phyloP scores from a whole-genome alignment of 2,113 vertebrate genomes.

The Entomyzon cyanotis region DNA sequence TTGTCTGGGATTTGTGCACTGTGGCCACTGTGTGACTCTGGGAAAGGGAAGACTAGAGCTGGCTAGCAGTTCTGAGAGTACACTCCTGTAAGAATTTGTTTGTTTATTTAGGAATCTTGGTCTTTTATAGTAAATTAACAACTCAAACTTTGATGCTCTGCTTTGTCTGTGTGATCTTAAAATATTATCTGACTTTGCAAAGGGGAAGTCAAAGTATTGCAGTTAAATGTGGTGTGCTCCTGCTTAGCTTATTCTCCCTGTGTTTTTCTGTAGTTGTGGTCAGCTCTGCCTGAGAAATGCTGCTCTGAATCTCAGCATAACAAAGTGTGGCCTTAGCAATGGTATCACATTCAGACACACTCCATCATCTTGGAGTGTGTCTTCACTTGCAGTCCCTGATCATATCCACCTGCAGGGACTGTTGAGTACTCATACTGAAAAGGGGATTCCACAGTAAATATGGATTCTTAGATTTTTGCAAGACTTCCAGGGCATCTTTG shows the following conservation, averaged over 20 bases:
- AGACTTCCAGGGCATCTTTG: neutral
- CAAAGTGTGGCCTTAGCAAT: neutral
- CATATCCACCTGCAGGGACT: neutral
- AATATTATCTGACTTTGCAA: neutral
- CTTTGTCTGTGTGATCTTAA: neutral
- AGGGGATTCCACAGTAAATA: neutral
- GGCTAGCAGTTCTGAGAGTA: neutral
- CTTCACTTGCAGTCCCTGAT: neutral
- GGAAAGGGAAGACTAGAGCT: neutral
- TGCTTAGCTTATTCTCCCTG: neutral
- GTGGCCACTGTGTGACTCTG: neutral
- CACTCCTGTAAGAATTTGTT: neutral
- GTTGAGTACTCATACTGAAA: neutral
- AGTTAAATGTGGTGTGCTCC: neutral
- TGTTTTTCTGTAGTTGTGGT: neutral
- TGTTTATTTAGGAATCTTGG: neutral
- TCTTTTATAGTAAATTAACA: neutral
- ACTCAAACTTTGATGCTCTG: neutral
- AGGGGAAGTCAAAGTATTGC: neutral
- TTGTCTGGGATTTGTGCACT: neutral
- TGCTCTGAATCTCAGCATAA: neutral
- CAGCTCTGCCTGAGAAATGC: neutral
- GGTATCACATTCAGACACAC: too few species aligned
- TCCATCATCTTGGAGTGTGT: neutral
- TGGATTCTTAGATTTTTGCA: neutral